phyloP scores from a whole-genome alignment of 2,113 vertebrate genomes.

The Daubentonia madagascariensis region DNA sequence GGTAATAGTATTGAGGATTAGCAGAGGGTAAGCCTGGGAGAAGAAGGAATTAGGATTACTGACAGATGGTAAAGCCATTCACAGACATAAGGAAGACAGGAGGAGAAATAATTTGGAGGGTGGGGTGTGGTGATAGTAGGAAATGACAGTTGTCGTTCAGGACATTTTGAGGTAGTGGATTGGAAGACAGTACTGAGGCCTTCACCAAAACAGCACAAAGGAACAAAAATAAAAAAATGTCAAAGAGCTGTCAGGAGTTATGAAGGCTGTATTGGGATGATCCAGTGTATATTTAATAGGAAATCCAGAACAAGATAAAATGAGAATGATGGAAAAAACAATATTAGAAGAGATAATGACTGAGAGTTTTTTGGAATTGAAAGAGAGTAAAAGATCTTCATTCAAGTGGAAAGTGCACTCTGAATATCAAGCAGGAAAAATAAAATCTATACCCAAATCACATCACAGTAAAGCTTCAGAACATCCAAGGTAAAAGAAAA shows the following conservation, averaged over 20 bases:
- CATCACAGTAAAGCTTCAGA: background rate
- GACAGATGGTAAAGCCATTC: background rate
- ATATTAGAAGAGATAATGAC: background rate
- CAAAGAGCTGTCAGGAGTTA: background rate
- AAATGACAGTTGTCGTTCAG: background rate
- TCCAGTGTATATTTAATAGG: background rate
- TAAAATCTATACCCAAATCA: background rate
- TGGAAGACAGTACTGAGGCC: background rate
- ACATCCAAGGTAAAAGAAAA: background rate
- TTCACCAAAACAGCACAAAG: background rate
- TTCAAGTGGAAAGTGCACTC: background rate
- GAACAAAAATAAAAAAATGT: background rate
- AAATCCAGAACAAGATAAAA: constrained; percentile 30
- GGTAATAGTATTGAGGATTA: background rate
- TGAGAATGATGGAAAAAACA: background rate
- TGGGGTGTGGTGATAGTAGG: background rate
- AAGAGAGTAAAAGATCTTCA: background rate
- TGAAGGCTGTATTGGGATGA: background rate
- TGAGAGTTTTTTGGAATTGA: background rate
- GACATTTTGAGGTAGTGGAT: background rate
- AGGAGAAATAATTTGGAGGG: background rate
- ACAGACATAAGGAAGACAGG: background rate
- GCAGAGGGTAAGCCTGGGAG: background rate
- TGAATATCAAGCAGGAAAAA: background rate
- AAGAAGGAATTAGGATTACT: background rate